These are phyloP conservation scores for Strix uralensis DNA, from an alignment of 2,113 vertebrate species.

Conservation along the genomic window DNA sequence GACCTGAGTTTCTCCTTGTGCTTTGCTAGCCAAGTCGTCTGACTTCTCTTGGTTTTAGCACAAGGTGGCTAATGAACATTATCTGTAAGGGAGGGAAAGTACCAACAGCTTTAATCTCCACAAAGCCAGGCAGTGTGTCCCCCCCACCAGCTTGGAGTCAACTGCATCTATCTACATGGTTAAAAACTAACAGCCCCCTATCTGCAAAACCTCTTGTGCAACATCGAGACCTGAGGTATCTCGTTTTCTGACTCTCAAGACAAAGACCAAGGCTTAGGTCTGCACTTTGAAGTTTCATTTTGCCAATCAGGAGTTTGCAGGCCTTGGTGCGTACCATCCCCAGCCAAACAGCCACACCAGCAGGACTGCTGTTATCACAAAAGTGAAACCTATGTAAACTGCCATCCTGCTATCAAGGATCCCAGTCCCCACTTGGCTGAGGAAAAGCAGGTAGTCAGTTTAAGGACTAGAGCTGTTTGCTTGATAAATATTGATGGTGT, in stretches of 20 bases:
- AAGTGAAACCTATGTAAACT: not conserved
- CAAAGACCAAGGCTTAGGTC: not conserved
- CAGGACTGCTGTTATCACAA: not conserved
- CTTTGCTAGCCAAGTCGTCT: not conserved
- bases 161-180: not conserved
- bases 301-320: not conserved
- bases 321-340: not conserved
- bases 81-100: not conserved
- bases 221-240: not conserved
- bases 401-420: not conserved
- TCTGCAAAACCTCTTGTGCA: not conserved
- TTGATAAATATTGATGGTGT: slow-evolving; percentile 10
- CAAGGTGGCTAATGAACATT: not conserved
- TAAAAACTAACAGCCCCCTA: slow-evolving; percentile 19
- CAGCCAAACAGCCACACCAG: not conserved
- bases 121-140: not conserved
- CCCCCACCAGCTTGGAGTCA: not conserved
- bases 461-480: not conserved
- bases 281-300: not conserved
- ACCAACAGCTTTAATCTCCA: slow-evolving; percentile 44
- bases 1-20: not conserved
- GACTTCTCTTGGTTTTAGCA: not conserved
- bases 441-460: not conserved
- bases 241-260: not conserved
- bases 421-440: not conserved